Conservation (phyloP, 2,888 invertebrate species). For the Sminthurinus aureus region DNA sequence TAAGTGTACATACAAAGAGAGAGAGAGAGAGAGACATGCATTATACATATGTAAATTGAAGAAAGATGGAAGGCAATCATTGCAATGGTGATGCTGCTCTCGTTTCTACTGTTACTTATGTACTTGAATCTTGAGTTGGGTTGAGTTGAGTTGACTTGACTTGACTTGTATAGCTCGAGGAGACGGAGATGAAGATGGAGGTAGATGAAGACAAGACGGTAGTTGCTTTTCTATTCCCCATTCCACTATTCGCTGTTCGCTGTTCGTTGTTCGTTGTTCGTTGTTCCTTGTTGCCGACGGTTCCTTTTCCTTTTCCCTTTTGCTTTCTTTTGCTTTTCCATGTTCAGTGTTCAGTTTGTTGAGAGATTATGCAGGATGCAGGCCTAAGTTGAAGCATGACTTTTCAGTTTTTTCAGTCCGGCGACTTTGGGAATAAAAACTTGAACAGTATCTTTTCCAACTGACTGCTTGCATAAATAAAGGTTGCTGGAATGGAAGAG, state of each 20-base stretch:
- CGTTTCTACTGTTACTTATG: too few relatives aligned
- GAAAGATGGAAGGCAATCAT: constrained; percentile 22
- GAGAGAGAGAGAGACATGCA: background rate
- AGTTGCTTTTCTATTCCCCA: background rate
- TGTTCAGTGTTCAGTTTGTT: too few relatives aligned
- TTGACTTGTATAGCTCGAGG: too few relatives aligned
- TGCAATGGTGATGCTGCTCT: too few relatives aligned
- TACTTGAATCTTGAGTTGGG: too few relatives aligned
- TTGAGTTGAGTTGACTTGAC: too few relatives aligned
- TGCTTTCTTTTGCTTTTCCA: background rate
- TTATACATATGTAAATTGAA: background rate
- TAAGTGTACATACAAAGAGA: background rate
- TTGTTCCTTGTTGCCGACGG: too few relatives aligned
- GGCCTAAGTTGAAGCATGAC: constrained; percentile 34
- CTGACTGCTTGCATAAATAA: constrained; percentile 41
- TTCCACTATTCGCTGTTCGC: background rate
- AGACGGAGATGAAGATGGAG: background rate
- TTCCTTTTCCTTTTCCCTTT: too few relatives aligned
- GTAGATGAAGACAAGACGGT: background rate
- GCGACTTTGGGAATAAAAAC: constrained; percentile 45
- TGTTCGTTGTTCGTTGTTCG: background rate
- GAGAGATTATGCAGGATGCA: constrained; percentile 18
- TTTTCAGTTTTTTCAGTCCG: constrained; percentile 40
- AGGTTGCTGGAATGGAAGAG: constrained; percentile 37
- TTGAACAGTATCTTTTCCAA: constrained; percentile 46